A percentile compares a stretch with the other conserved stretches of the same genome.
phyloP scores from a whole-genome alignment of 2,797 vertebrate genomes.

The Typhlichthys subterraneus region DNA sequence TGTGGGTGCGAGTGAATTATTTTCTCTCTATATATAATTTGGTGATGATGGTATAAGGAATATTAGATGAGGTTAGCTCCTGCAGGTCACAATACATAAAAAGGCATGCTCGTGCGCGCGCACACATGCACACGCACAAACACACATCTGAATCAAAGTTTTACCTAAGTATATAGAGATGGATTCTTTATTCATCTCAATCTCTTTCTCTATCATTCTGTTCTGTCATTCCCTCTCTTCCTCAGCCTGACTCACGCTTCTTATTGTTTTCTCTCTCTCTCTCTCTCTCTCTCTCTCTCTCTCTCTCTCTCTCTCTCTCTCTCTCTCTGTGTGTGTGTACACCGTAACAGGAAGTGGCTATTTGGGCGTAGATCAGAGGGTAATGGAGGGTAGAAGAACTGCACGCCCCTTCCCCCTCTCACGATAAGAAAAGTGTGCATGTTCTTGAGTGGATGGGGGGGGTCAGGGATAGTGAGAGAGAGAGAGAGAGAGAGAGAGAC shows the following conservation, averaged over 20 bases:
- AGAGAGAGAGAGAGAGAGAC: background rate
- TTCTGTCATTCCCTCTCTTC: background rate
- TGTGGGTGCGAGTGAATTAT: constrained; percentile 3
- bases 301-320: constrained; percentile 5
- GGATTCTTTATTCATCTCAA: constrained; percentile 6
- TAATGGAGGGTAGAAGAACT: constrained; percentile 68
- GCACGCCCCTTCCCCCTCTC: constrained; percentile 44
- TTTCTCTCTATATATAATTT: constrained; percentile 40
- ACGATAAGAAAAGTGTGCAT: constrained; percentile 28
- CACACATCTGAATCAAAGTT: constrained; percentile 21
- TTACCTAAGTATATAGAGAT: constrained; percentile 19
- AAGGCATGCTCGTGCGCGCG: constrained; percentile 19
- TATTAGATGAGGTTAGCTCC: no score
- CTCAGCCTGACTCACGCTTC: background rate
- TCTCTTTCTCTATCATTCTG: constrained; percentile 11
- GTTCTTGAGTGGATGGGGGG: constrained; percentile 4
- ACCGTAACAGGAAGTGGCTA: constrained; percentile 71
- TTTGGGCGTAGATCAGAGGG: constrained; percentile 66
- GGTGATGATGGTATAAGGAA: constrained; percentile 15
- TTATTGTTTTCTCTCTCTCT: background rate
- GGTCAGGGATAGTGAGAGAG: constrained; percentile 19
- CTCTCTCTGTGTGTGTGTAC: constrained; percentile 23
- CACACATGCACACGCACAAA: constrained; percentile 17
- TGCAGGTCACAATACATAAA: no score
- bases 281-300: constrained; percentile 11